Evolutionary conservation across 64 coral and sea anemone genomes (phyloP).

Genomic region (Montipora cactus): DNA sequence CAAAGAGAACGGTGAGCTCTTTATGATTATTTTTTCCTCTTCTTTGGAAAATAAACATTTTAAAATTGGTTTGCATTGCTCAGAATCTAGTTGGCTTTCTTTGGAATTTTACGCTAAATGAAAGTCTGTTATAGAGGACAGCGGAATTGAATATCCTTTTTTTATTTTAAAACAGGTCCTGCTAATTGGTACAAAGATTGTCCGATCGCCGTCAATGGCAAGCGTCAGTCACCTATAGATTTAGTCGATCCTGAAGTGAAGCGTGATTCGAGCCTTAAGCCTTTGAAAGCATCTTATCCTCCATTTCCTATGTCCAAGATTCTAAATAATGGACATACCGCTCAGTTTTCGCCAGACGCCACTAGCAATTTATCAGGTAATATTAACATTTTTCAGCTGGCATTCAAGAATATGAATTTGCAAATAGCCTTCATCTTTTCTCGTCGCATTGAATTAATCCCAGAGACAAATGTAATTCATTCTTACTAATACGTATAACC

Average conservation of each 20-base stretch:
- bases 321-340: slow-evolving; percentile 52
- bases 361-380: slow-evolving; percentile 8
- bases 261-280: slow-evolving; percentile 9
- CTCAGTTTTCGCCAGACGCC: slow-evolving; percentile 14
- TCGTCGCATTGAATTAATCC: too few relatives aligned
- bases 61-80: not conserved
- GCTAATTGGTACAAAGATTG: slow-evolving; percentile 48
- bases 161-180: slow-evolving; percentile 39
- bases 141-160: not conserved
- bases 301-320: slow-evolving; percentile 23
- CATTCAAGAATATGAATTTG: too few relatives aligned
- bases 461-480: too few relatives aligned
- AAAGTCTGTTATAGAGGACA: not conserved
- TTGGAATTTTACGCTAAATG: not conserved
- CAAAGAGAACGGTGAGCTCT: slow-evolving; percentile 13
- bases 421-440: too few relatives aligned
- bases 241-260: slow-evolving; percentile 39
- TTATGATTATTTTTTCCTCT: not conserved
- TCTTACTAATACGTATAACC: too few relatives aligned
- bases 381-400: not conserved
- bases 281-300: slow-evolving; percentile 45
- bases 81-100: not conserved
- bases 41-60: not conserved
- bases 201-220: slow-evolving; percentile 40
- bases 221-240: slow-evolving; percentile 71